Evolutionary conservation across 2,113 vertebrate species (phyloP).

Genomic region (Lepus timidus): DNA sequence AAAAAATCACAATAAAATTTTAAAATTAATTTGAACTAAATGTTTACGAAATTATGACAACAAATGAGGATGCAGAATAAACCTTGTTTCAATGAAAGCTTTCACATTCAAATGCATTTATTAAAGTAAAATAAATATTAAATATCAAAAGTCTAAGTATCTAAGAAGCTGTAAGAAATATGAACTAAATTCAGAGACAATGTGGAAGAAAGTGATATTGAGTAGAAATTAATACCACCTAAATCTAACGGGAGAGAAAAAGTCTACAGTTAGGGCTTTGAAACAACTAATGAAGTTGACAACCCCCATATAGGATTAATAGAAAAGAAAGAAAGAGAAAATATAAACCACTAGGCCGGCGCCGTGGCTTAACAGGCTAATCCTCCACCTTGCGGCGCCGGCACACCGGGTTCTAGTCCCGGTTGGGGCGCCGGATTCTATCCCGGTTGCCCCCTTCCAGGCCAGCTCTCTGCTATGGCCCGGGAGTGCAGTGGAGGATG

Average conservation of each 20-base stretch:
- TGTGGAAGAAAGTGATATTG: not conserved
- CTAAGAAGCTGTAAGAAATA: not conserved
- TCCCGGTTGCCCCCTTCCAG: too few relatives aligned
- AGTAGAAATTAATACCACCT: conserved; percentile 19
- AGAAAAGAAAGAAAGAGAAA: not conserved
- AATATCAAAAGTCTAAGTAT: not conserved
- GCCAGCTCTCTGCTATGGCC: too few relatives aligned
- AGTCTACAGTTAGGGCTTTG: not conserved
- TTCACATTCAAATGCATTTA: not conserved
- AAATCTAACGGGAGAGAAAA: not conserved
- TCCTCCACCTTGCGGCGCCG: too few relatives aligned
- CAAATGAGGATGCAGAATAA: not conserved
- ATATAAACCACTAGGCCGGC: not conserved
- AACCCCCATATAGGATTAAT: not conserved
- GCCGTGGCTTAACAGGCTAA: too few relatives aligned
- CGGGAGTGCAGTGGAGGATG: too few relatives aligned
- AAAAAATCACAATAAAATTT: not conserved
- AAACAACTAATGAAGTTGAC: not conserved
- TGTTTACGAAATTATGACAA: not conserved
- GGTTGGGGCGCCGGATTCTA: too few relatives aligned
- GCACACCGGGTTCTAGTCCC: too few relatives aligned
- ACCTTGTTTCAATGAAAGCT: not conserved
- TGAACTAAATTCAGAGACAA: not conserved
- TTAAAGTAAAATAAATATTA: not conserved
- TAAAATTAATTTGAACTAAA: not conserved